Conservation (phyloP, 2,888 invertebrate genomes). For the Mesorhabditis spiculigera region DNA sequence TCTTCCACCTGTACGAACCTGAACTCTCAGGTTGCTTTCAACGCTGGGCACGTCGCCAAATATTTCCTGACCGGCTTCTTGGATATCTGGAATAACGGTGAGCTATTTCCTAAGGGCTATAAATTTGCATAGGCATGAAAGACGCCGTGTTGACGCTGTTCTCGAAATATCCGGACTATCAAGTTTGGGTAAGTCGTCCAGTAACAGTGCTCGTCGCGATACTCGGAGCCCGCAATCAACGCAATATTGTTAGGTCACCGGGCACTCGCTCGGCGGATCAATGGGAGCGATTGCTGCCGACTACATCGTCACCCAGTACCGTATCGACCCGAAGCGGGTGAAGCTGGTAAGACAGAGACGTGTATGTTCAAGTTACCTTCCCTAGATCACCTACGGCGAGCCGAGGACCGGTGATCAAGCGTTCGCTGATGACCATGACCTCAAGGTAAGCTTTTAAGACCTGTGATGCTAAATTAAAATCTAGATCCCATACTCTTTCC, state of each 20-base stretch:
- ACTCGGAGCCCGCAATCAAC: background rate
- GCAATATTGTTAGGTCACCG: conserved; percentile 20
- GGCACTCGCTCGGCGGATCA: conserved; percentile 45
- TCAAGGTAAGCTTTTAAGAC: conserved; percentile 16
- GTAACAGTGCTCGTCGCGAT: too few relatives aligned
- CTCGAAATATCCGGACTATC: conserved; percentile 30
- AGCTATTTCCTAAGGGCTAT: too few relatives aligned
- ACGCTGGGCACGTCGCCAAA: conserved; percentile 38
- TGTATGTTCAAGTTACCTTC: background rate
- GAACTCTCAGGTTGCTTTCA: conserved; percentile 24
- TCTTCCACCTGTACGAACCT: background rate
- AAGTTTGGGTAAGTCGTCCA: conserved; percentile 28
- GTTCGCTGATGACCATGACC: conserved; percentile 39
- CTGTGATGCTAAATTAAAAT: background rate
- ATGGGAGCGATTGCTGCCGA: conserved; percentile 41
- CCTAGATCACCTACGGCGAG: conserved; percentile 33
- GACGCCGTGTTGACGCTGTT: conserved; percentile 30
- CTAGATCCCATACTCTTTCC: conserved; percentile 29
- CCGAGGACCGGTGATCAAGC: conserved; percentile 41
- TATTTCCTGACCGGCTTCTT: conserved; percentile 42
- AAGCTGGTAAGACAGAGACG: conserved; percentile 18
- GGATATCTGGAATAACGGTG: conserved; percentile 31
- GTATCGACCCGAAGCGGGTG: conserved; percentile 26
- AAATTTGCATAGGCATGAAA: conserved; percentile 20
- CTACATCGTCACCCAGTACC: conserved; percentile 28